Evolutionary conservation across 2,113 vertebrate genomes (phyloP), one percentile per base, ranked within the genome.

Genomic region (Pterocles burchelli): DNA sequence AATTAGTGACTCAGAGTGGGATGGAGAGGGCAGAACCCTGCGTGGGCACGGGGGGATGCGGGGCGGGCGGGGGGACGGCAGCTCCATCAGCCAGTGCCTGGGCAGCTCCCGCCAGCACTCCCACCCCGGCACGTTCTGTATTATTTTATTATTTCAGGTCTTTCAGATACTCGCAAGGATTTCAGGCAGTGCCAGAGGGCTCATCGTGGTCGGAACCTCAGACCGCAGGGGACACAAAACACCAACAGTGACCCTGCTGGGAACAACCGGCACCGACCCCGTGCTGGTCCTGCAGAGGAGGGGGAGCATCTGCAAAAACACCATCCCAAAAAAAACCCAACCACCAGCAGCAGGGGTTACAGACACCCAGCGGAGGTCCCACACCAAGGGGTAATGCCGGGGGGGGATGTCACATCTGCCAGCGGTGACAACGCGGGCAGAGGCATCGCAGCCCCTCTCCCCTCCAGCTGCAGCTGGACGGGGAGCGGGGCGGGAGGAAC

Each of bases 1-100:
- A 11, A 17, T 12, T 5, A 57, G 13, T 2, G 19, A 51, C 51
- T 11, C 9, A 3, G 3, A 7, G n/a, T 9, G 22, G 13, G 65
- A 12, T 21, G 26, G 78, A 54, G 48, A 19, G 31, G 43, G 14
- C 46, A 74, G 41, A 85, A 67, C 55, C 54, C 43, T 17, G 52
- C 13, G 0, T 0, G 2, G 61, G 29, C 41, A 41, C 45, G 0
- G 41, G 34, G 17, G 38, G 10, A 10, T 12, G 4, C 1, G 0
- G 20, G 33, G 19, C 36, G 33, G 45, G 15, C 20, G 16, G 7
- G n/a, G 54, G 51, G 22, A 31, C 59, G 48, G 26, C 17, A 28
- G 10, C 65, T 58, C 77, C 63, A 3, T 10, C 7, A 9, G 54
- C 15, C 17, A 9, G n/a, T 2, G 33, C 28, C 58, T 1, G 1